These are phyloP conservation scores for Belgica antarctica DNA, from an alignment of 2,888 invertebrate species.

Conservation along the genomic window DNA sequence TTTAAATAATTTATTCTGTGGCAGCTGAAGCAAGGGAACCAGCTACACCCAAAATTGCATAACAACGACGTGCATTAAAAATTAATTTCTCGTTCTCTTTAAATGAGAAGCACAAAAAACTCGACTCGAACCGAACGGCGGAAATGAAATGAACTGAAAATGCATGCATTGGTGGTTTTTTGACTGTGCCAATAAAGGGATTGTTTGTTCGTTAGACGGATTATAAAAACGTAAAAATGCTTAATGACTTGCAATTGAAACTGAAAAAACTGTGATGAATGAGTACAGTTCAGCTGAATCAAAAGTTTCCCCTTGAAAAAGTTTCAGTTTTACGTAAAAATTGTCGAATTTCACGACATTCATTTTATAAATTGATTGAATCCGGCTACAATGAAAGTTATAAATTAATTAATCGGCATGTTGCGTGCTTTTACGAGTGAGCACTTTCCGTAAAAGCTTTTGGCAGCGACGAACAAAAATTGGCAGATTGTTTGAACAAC, in stretches of 20 bases:
- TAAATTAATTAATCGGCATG: not conserved
- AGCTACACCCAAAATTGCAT: slow-evolving; percentile 36
- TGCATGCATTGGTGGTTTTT: slow-evolving; percentile 37
- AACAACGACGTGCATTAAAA: slow-evolving; percentile 6
- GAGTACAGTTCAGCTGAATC: not conserved
- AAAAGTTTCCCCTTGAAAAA: no score
- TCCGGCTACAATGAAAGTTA: no score
- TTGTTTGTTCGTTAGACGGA: not conserved
- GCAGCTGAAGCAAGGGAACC: slow-evolving; percentile 27
- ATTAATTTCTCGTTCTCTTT: slow-evolving; percentile 25
- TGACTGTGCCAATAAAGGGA: not conserved
- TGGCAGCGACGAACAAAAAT: not conserved
- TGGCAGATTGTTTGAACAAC: no score
- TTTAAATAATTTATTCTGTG: slow-evolving; percentile 35
- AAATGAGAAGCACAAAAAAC: not conserved
- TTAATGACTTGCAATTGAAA: not conserved
- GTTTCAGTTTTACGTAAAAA: no score
- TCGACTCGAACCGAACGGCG: slow-evolving; percentile 6
- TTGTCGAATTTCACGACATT: no score
- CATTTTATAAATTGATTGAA: no score
- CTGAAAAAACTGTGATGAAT: not conserved
- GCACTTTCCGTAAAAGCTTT: not conserved
- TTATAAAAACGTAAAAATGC: not conserved
- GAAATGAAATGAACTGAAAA: slow-evolving; percentile 37
- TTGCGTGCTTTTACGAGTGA: not conserved